These are phyloP conservation scores for Luehdorfia chinensis DNA, from an alignment of 1,140 invertebrate species.

Conservation along the genomic window DNA sequence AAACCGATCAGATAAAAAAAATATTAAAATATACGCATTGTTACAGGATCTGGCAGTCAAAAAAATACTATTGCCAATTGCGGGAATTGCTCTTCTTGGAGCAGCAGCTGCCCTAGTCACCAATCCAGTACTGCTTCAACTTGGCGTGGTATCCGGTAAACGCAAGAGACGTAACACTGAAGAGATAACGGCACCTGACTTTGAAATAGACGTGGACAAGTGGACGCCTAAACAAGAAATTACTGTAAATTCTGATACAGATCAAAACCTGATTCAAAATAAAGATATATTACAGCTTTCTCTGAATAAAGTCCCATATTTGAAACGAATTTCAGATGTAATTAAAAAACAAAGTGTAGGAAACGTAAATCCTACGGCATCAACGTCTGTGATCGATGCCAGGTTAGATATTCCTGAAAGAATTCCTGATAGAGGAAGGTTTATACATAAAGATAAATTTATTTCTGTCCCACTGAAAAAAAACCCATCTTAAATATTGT, in stretches of 20 bases:
- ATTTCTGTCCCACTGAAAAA: neutral
- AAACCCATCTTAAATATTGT: no score
- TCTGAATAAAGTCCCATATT: neutral
- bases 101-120: constrained; percentile 86
- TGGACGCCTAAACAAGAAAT: constrained; percentile 7
- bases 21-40: constrained; percentile 20
- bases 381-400: neutral
- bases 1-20: no score
- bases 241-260: neutral
- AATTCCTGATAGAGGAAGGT: neutral
- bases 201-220: constrained; percentile 14
- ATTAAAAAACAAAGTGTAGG: neutral
- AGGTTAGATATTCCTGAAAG: neutral
- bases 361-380: neutral
- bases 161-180: constrained; percentile 55
- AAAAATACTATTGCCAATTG: constrained; percentile 83
- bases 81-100: constrained; percentile 86
- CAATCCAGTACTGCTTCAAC: constrained; percentile 86
- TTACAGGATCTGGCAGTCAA: constrained; percentile 75
- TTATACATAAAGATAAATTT: neutral
- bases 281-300: neutral
- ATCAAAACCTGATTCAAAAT: no score
- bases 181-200: constrained; percentile 36
- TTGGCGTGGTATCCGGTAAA: constrained; percentile 82
- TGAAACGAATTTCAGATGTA: neutral